Conservation (phyloP, 2,888 invertebrate species). For the Oligia fasciuncula region DNA sequence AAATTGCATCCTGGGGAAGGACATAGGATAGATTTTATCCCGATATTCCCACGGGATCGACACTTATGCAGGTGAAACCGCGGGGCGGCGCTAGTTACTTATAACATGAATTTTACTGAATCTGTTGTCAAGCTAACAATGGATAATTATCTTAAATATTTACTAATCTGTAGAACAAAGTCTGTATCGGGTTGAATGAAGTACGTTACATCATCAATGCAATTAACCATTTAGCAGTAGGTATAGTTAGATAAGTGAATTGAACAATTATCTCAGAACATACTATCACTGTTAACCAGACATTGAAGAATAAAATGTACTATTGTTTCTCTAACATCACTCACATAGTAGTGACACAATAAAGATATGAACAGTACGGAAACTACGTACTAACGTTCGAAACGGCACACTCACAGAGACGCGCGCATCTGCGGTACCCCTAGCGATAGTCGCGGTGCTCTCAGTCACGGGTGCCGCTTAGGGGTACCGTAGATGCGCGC, state of each 20-base stretch:
- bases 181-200: background rate
- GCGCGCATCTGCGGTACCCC: no score
- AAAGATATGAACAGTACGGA: no score
- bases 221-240: constrained; percentile 4
- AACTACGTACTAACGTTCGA: no score
- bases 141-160: background rate
- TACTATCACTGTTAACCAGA: constrained; percentile 6
- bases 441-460: no score
- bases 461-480: no score
- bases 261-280: constrained; percentile 24
- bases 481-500: no score
- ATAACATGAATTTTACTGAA: constrained; percentile 5
- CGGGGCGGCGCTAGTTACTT: background rate
- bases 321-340: constrained; percentile 19
- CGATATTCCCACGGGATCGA: no score
- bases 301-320: background rate
- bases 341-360: background rate
- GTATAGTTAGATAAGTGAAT: background rate
- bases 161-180: background rate
- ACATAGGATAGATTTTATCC: no score
- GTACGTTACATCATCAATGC: constrained; percentile 15
- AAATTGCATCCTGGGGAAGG: no score
- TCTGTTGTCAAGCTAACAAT: background rate
- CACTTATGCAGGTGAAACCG: no score
- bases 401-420: no score